phyloP scores from a whole-genome alignment of 2,888 invertebrate species.

The Eilema depressum region DNA sequence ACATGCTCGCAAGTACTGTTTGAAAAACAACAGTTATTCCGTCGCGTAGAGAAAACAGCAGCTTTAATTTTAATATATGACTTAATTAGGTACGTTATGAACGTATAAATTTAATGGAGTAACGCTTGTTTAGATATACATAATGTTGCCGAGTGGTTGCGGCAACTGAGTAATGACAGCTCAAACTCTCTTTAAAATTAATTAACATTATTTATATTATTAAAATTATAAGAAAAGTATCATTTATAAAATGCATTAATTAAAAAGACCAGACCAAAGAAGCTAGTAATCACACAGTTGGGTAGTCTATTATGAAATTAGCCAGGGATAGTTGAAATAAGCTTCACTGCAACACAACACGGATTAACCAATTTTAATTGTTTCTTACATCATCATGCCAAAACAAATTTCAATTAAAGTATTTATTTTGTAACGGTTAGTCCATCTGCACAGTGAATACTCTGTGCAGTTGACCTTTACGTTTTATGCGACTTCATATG shows the following conservation, averaged over 20 bases:
- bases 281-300: background rate
- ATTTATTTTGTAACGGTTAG: background rate
- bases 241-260: background rate
- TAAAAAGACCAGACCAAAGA: background rate
- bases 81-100: background rate
- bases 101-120: background rate
- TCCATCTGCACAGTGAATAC: no score
- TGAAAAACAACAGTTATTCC: background rate
- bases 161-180: background rate
- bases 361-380: background rate
- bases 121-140: slow-evolving; percentile 1
- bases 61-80: background rate
- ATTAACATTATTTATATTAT: background rate
- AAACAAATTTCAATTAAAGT: slow-evolving; percentile 1
- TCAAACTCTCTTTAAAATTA: background rate
- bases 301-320: background rate
- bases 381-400: background rate
- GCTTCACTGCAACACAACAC: background rate
- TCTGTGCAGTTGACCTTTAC: background rate
- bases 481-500: slow-evolving; percentile 2
- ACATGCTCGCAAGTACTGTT: background rate
- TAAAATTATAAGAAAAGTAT: background rate
- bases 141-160: background rate
- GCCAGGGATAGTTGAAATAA: background rate
- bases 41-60: background rate